A percentile compares a stretch with the other conserved stretches of the same genome.
phyloP scores from a whole-genome alignment of 37 sponge, comb jelly and placozoan genomes.

The Theonella swinhoei region DNA sequence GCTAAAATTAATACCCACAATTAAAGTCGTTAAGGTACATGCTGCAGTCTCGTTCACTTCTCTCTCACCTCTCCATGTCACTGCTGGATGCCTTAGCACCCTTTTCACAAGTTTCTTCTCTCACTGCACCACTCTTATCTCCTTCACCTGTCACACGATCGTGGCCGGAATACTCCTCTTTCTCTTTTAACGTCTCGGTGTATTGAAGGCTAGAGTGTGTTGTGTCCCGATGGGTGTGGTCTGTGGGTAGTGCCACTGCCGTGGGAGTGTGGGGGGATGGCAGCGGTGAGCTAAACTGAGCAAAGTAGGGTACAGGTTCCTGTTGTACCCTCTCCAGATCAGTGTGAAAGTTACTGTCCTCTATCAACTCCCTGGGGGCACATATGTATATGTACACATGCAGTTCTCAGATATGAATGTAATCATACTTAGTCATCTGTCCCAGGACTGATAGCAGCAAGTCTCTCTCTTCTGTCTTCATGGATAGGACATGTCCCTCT shows the following conservation, averaged over 20 bases:
- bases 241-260: background rate
- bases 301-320: constrained; percentile 89
- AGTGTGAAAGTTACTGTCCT: constrained; percentile 73
- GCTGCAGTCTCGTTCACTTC: background rate
- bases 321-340: constrained; percentile 56
- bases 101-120: background rate
- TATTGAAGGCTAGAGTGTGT: background rate
- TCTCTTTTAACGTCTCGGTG: background rate
- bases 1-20: background rate
- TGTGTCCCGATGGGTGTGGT: background rate
- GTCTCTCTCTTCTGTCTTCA: constrained; percentile 35
- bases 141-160: background rate
- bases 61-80: background rate
- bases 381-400: no score
- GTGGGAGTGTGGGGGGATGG: background rate
- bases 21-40: background rate
- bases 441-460: constrained; percentile 17
- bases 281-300: constrained; percentile 56
- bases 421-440: constrained; percentile 66
- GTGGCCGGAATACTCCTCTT: no score
- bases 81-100: background rate
- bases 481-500: background rate
- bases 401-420: no score
- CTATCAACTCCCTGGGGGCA: constrained; percentile 76
- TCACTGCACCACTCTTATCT: no score